Percentiles rank a stretch among this genome's conserved stretches.
Evolutionary conservation across 2,888 invertebrate species (phyloP).

Genomic region (Caenorhabditis sulstoni): DNA sequence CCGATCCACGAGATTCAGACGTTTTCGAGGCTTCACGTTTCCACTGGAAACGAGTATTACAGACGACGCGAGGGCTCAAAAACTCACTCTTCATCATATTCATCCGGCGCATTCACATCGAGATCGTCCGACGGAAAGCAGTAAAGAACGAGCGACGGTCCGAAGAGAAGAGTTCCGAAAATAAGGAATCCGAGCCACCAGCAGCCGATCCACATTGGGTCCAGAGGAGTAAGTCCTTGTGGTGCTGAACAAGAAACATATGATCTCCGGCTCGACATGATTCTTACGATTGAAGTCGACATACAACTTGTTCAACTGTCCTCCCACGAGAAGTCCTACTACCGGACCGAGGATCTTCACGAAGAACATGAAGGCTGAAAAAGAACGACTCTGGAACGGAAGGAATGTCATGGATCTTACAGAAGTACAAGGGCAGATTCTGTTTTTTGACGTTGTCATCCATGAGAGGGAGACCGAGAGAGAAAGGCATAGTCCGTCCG

Average conservation of each 20-base stretch:
- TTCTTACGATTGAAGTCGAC: slow-evolving; percentile 75
- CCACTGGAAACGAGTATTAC: slow-evolving; percentile 24
- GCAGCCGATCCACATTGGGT: slow-evolving; percentile 82
- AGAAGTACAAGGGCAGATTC: slow-evolving; percentile 80
- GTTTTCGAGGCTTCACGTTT: slow-evolving; percentile 58
- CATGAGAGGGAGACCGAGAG: slow-evolving; percentile 79
- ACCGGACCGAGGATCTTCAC: slow-evolving; percentile 80
- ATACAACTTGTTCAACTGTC: slow-evolving; percentile 77
- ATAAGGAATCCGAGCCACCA: slow-evolving; percentile 82
- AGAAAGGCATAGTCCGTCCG: slow-evolving; percentile 80
- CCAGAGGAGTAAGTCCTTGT: slow-evolving; percentile 79
- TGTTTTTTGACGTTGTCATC: slow-evolving; percentile 80
- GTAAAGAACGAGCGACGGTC: slow-evolving; percentile 80
- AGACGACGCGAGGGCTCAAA: slow-evolving; percentile 1
- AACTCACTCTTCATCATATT: slow-evolving; percentile 50
- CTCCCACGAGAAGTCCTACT: slow-evolving; percentile 78
- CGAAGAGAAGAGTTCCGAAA: slow-evolving; percentile 67
- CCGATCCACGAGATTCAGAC: slow-evolving; percentile 75
- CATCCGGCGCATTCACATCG: slow-evolving; percentile 50
- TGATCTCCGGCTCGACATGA: no score
- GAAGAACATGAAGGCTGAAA: slow-evolving; percentile 80
- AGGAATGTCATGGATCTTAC: slow-evolving; percentile 51
- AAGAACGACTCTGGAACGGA: neutral
- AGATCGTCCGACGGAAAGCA: slow-evolving; percentile 78
- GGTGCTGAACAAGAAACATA: slow-evolving; percentile 77